Percentiles rank a stretch among this genome's conserved stretches.
phyloP scores from a whole-genome alignment of 2,797 vertebrate species.

The Apodemus agrarius region DNA sequence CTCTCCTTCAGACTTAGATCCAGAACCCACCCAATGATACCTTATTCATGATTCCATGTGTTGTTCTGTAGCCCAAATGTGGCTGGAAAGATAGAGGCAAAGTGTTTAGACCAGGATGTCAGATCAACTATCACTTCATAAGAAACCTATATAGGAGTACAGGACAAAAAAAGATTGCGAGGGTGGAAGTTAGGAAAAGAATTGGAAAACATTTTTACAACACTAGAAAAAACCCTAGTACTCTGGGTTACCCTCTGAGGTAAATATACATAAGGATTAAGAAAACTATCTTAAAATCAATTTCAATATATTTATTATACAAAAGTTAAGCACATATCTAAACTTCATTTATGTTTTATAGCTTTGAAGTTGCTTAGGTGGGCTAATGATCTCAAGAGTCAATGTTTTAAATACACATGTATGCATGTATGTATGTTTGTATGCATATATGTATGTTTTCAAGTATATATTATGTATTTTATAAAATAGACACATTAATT shows the following conservation, averaged over 20 bases:
- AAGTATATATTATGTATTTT: not conserved
- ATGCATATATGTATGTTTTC: not conserved
- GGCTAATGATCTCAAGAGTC: not conserved
- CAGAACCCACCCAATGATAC: not conserved
- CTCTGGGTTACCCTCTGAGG: not conserved
- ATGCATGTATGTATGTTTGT: not conserved
- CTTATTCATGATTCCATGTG: not conserved
- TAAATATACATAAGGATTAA: not conserved
- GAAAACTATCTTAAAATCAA: not conserved
- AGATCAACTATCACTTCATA: not conserved
- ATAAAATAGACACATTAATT: not conserved
- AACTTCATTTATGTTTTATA: not conserved
- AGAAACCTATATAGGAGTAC: not conserved
- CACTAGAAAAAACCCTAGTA: not conserved
- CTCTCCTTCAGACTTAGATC: not conserved
- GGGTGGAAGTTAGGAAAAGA: not conserved
- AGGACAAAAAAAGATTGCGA: not conserved
- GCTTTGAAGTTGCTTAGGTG: not conserved
- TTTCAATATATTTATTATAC: not conserved
- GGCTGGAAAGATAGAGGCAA: not conserved
- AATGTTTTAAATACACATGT: not conserved
- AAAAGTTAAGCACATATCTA: not conserved
- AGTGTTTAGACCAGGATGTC: not conserved
- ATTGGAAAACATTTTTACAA: not conserved
- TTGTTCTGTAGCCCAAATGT: not conserved